Evolutionary conservation across 2,113 vertebrate species (phyloP), one percentile per base, ranked within the genome.

Genomic region (Engraulis encrasicolus): DNA sequence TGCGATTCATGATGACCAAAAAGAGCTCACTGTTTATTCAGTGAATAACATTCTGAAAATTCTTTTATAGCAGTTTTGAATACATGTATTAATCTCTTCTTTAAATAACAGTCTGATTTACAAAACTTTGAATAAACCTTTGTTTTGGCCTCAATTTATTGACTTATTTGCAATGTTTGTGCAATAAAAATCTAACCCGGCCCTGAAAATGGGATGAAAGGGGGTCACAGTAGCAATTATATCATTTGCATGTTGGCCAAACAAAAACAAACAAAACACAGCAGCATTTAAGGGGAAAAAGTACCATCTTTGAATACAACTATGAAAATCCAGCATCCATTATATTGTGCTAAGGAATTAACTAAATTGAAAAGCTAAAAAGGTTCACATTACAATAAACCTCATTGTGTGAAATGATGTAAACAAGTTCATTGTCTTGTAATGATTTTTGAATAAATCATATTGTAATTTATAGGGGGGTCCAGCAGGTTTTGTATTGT

Each of bases 21-120:
- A 45, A 45, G 40, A 45, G 3, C 40, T 45, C 9, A 5, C 40
- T 45, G 40, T 45, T 45, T 45, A 45, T 45, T 45, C 40, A 45
- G 40, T 45, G 3, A 5, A 45, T 45, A 3, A 45, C 40, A 45
- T 5, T 45, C 40, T 45, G 40, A 45, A 45, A 45, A 45, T 45
- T 45, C 3, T 45, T 45, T 45, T 45, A 3, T 45, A 45, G 40
- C 40, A 45, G 40, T 45, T 91, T 87, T 91, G 89, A 87, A 91
- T 93, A 92, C 91, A 92, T 89, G 91, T 89, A 89, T 90, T 54
- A 87, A 20, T 58, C 19, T 58, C 20, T 58, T n/a, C 52, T n/a
- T 58, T 87, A 86, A 82, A 91, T 90, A 93, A 94, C 92, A 94
- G 92, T 93, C 89, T 40, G 88, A 83, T 81, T 89, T 80, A 80